Evolutionary conservation across 2,797 vertebrate species (phyloP).

Genomic region (Syndactyla subalaris): DNA sequence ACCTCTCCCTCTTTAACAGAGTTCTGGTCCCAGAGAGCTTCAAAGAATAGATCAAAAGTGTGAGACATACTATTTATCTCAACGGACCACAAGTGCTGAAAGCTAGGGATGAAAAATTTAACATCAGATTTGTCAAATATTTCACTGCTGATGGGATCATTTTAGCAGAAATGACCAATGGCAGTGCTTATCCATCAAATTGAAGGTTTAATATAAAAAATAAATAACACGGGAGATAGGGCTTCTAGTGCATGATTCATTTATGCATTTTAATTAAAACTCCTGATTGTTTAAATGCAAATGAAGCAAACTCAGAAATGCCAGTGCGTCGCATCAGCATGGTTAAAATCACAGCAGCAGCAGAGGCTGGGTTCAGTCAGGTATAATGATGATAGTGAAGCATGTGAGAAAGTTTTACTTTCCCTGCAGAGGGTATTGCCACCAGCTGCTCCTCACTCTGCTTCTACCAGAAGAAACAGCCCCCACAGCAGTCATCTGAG

Average conservation of each 20-base stretch:
- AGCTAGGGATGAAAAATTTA: slow-evolving; percentile 63
- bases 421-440: not conserved
- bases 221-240: slow-evolving; percentile 46
- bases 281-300: slow-evolving; percentile 61
- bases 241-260: slow-evolving; percentile 18
- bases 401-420: not conserved
- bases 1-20: not conserved
- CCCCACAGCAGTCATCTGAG: not conserved
- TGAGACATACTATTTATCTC: slow-evolving; percentile 35
- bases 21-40: not conserved
- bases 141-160: slow-evolving; percentile 64
- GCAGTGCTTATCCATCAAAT: slow-evolving; percentile 58
- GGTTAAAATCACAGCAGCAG: not conserved
- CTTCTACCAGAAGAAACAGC: not conserved
- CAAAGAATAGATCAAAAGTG: slow-evolving; percentile 32
- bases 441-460: not conserved
- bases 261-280: slow-evolving; percentile 64
- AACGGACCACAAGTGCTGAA: slow-evolving; percentile 47
- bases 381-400: not conserved
- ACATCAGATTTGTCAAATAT: slow-evolving; percentile 65
- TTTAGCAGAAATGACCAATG: slow-evolving; percentile 68
- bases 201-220: slow-evolving; percentile 67
- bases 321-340: not conserved
- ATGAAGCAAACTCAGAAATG: slow-evolving; percentile 25
- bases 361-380: not conserved